Percentiles rank a stretch among this genome's conserved stretches.
Evolutionary conservation across 2,888 invertebrate species (phyloP).

Genomic region (Andrena camellia): DNA sequence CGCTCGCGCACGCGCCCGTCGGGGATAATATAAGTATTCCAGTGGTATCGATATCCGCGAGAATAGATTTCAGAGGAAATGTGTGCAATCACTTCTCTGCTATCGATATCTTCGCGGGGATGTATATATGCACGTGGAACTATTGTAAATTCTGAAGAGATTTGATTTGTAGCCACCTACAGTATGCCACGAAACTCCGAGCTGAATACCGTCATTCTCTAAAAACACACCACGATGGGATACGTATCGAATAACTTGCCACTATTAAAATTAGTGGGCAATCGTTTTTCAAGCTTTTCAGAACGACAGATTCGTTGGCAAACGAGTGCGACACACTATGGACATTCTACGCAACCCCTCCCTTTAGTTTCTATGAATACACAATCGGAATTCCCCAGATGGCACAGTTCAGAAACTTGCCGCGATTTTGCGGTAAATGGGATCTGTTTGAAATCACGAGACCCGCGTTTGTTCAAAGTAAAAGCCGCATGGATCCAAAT

Average conservation of each 20-base stretch:
- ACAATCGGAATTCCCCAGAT: not conserved
- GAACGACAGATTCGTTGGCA: not conserved
- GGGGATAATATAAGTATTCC: constrained; percentile 42
- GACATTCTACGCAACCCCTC: not conserved
- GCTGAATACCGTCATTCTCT: not conserved
- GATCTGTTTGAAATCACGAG: not conserved
- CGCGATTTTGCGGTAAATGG: not conserved
- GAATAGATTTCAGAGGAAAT: constrained; percentile 25
- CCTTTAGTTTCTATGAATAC: constrained; percentile 1
- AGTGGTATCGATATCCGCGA: constrained; percentile 35
- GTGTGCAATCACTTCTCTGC: constrained; percentile 40
- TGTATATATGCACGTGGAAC: constrained; percentile 26
- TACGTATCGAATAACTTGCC: not conserved
- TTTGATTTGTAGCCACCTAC: constrained; percentile 36
- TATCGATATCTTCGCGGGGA: constrained; percentile 34
- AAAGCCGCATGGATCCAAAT: not conserved
- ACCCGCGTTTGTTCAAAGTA: not conserved
- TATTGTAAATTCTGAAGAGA: constrained; percentile 44
- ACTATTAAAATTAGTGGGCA: not conserved
- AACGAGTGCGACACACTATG: not conserved
- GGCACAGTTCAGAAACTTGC: constrained; percentile 1
- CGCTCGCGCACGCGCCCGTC: constrained; percentile 7
- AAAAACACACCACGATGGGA: not conserved
- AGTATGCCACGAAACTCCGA: not conserved
- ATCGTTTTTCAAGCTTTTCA: not conserved